Evolutionary conservation across 2,888 invertebrate genomes (phyloP), one percentile per base, ranked within the genome.

Genomic region (Drosophila mimica): DNA sequence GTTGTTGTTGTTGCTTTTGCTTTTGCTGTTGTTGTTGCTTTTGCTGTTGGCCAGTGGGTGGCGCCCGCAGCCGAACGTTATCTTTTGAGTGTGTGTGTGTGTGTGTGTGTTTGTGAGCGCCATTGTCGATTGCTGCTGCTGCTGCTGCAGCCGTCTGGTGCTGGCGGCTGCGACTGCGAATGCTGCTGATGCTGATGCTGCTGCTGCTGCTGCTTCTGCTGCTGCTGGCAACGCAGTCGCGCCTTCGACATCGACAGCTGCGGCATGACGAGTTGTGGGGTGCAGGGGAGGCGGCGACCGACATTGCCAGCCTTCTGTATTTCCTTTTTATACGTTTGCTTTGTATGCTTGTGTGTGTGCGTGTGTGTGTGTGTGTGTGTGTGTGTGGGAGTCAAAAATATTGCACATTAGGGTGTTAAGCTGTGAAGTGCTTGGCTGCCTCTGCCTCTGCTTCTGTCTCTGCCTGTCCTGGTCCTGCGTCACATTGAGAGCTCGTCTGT

Each of bases 321-420:
- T 78, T 79, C 76, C 79, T 78, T 75, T 75, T 70, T 68, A 64
- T 67, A 79, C 70, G 71, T 62, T 76, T 66, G 59, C 54, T 30
- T 34, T 48, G 36, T 60, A 17, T 51, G 49, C 64, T 52, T 60
- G 34, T 72, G 71, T 74, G 75, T 60, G 51, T 43, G n/a, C 36
- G 13, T 46, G 7, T 49, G 38, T 58, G 25, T 61, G 33, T 31
- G 36, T 60, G 46, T 49, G 13, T 51, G 43, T 69, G 52, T 62
- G 48, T 72, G 73, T 74, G 77, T 75, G 73, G 65, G 77, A 80
- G 77, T 81, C 76, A 76, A 83, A 90, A 89, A 89, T 91, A 91
- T 89, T 91, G 87, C 90, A 90, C 91, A 90, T 91, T 90, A 85
- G 91, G 88, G 91, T 91, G 91, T 92, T 92, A 92, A 92, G 92